Percentiles rank a stretch among this genome's conserved stretches.
Conservation (phyloP, 2,113 vertebrate species). For the Centrocercus urophasianus region DNA sequence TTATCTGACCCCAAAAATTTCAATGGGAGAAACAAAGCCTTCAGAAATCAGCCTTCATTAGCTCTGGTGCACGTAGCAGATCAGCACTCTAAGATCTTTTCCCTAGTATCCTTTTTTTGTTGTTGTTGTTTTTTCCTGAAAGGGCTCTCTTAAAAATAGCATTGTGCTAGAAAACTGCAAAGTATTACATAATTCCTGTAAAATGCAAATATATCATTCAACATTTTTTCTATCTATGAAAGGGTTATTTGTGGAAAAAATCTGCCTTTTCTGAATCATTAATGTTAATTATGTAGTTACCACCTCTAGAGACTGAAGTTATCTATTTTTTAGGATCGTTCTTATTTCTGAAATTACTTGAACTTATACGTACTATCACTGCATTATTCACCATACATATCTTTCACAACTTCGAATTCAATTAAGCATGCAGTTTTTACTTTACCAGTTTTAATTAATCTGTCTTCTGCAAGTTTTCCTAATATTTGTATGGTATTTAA, state of each 20-base stretch:
- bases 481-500: background rate
- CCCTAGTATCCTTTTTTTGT: background rate
- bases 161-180: background rate
- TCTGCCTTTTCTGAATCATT: background rate
- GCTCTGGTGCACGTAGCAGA: background rate
- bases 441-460: background rate
- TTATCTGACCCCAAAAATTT: background rate
- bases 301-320: background rate
- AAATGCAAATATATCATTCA: background rate
- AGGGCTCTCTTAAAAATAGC: background rate
- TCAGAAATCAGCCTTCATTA: background rate
- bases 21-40: background rate
- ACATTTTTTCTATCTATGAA: background rate
- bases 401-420: background rate
- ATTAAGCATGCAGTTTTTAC: background rate
- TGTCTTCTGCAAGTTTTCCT: background rate
- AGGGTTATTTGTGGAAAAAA: background rate
- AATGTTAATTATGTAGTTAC: background rate
- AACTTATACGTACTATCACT: background rate
- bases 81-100: background rate
- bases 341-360: background rate
- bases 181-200: background rate
- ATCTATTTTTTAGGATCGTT: background rate
- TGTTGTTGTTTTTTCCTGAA: background rate
- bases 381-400: background rate